These are phyloP conservation scores for Polymixis flavicincta DNA, from an alignment of 2,888 invertebrate genomes.

Conservation along the genomic window DNA sequence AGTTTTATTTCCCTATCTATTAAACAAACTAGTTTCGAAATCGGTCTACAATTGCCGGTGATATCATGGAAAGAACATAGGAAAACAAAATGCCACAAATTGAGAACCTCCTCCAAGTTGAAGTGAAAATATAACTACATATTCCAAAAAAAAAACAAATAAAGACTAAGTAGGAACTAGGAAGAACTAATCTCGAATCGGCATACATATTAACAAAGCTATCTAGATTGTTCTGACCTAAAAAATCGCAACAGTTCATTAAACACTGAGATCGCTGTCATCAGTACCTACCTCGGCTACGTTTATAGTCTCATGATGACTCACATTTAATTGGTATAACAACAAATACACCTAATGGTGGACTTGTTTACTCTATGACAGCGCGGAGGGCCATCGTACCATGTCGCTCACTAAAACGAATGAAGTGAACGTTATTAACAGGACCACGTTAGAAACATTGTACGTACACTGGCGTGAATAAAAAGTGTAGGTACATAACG, in stretches of 20 bases:
- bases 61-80: no score
- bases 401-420: slow-evolving; percentile 78
- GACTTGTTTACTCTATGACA: slow-evolving; percentile 64
- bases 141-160: background rate
- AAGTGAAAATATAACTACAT: no score
- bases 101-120: no score
- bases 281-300: slow-evolving; percentile 29
- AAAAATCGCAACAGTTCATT: slow-evolving; percentile 64
- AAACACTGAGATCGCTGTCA: slow-evolving; percentile 48
- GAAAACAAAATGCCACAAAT: no score
- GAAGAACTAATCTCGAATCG: slow-evolving; percentile 17
- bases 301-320: slow-evolving; percentile 56
- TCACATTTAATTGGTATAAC: slow-evolving; percentile 62
- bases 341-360: slow-evolving; percentile 58
- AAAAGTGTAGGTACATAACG: slow-evolving; percentile 47
- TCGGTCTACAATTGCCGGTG: no score
- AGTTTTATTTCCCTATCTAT: no score
- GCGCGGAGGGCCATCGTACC: slow-evolving; percentile 74
- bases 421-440: slow-evolving; percentile 79
- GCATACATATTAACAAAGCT: slow-evolving; percentile 37
- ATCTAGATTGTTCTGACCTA: slow-evolving; percentile 54
- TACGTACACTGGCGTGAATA: slow-evolving; percentile 57
- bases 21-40: no score
- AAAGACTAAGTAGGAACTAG: slow-evolving; percentile 8
- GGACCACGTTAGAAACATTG: slow-evolving; percentile 74